Percentiles rank a stretch among this genome's conserved stretches.
Evolutionary conservation across 1,140 invertebrate genomes (phyloP).

Genomic region (Leptoteleia sp.): DNA sequence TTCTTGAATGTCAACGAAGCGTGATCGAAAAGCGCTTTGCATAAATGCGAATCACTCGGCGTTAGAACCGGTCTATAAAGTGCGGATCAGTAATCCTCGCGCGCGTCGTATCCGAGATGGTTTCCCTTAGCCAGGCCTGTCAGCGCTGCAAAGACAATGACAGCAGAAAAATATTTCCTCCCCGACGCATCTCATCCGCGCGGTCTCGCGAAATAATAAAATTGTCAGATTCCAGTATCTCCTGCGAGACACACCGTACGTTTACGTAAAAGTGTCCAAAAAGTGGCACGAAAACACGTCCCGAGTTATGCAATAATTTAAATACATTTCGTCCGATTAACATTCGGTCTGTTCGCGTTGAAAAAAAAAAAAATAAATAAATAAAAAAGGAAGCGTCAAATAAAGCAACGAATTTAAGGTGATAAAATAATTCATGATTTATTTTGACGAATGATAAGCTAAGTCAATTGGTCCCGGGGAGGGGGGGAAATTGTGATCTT

Average conservation of each 20-base stretch:
- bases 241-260: conserved; percentile 18
- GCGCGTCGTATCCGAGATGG: conserved; percentile 48
- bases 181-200: conserved; percentile 13
- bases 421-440: too few relatives aligned
- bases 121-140: conserved; percentile 42
- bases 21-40: conserved; percentile 64
- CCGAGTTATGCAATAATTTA: conserved; percentile 19
- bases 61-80: conserved; percentile 59
- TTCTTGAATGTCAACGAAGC: conserved; percentile 62
- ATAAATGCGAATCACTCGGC: conserved; percentile 63
- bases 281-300: conserved; percentile 3
- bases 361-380: too few relatives aligned
- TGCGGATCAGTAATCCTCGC: conserved; percentile 48
- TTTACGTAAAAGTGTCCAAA: conserved; percentile 21
- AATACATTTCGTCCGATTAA: conserved; percentile 12
- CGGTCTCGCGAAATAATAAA: conserved; percentile 9
- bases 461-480: too few relatives aligned
- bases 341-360: neutral
- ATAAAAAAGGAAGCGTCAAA: too few relatives aligned
- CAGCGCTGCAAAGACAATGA: conserved; percentile 51
- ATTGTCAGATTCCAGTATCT: conserved; percentile 3
- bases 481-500: too few relatives aligned
- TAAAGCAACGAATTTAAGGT: too few relatives aligned
- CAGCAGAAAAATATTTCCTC: conserved; percentile 53
- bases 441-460: too few relatives aligned